Percentiles rank a stretch among this genome's conserved stretches.
Conservation (phyloP, 2,888 invertebrate species). For the Dendrolimus pini region DNA sequence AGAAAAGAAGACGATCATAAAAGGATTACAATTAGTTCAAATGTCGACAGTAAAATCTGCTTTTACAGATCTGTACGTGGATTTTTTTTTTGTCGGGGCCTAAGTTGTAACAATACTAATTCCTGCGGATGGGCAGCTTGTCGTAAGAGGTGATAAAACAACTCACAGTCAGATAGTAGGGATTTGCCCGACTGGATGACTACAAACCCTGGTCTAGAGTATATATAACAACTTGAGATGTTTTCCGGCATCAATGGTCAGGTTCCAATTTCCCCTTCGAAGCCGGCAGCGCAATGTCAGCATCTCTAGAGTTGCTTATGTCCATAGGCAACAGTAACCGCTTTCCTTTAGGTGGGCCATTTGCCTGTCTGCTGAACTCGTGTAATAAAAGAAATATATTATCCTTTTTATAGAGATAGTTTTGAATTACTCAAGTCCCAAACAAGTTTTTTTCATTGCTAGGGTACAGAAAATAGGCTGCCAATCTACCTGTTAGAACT, state of each 20-base stretch:
- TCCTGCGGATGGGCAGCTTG: not conserved
- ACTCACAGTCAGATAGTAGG: not conserved
- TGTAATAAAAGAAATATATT: not conserved
- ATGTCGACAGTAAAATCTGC: no score
- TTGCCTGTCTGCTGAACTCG: not conserved
- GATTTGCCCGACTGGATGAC: not conserved
- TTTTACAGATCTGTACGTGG: no score
- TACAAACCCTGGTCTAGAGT: not conserved
- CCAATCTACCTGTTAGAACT: no score
- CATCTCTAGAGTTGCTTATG: not conserved
- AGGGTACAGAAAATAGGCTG: no score
- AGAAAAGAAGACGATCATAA: no score
- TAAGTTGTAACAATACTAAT: no score
- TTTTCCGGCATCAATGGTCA: not conserved
- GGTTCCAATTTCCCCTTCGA: no score
- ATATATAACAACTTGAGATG: not conserved
- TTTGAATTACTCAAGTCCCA: no score
- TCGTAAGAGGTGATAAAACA: not conserved
- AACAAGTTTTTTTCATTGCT: no score
- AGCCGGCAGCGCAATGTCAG: not conserved
- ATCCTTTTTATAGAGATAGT: no score
- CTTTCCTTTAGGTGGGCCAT: not conserved
- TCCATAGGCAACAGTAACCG: not conserved
- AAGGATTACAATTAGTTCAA: no score
- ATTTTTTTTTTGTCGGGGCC: no score